Percentiles rank a stretch among this genome's conserved stretches.
Conservation (phyloP, 2,888 invertebrate species). For the Onthophagus sagittarius region DNA sequence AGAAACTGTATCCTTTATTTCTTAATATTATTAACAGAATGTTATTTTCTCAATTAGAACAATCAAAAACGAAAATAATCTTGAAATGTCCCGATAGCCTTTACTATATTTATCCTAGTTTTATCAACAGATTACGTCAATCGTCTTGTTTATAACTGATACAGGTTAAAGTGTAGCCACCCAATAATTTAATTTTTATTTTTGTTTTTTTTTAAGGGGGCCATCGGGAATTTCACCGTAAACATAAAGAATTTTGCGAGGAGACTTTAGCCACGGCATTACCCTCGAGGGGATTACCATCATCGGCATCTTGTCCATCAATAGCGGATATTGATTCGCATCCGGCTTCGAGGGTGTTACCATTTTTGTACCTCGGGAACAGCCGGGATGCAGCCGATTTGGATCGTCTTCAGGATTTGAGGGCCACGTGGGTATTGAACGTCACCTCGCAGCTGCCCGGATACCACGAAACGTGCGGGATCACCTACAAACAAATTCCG, state of each 20-base stretch:
- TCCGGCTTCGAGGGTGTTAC: slow-evolving; percentile 73
- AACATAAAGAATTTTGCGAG: slow-evolving; percentile 70
- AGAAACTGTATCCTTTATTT: no score
- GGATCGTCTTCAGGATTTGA: slow-evolving; percentile 59
- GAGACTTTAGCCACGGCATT: slow-evolving; percentile 58
- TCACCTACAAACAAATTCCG: slow-evolving; percentile 72
- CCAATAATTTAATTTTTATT: no score
- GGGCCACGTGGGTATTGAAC: slow-evolving; percentile 75
- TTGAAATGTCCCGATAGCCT: neutral
- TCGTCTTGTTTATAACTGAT: neutral
- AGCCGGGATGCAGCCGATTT: slow-evolving; percentile 75
- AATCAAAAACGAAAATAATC: neutral
- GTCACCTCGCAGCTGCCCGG: slow-evolving; percentile 75
- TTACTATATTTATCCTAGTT: neutral
- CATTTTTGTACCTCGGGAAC: slow-evolving; percentile 78
- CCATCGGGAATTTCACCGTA: slow-evolving; percentile 66
- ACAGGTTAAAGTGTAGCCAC: neutral
- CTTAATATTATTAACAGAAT: no score
- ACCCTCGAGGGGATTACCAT: slow-evolving; percentile 42
- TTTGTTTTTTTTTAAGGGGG: slow-evolving; percentile 54
- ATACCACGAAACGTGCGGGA: slow-evolving; percentile 63
- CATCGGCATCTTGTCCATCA: slow-evolving; percentile 53
- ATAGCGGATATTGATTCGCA: slow-evolving; percentile 66
- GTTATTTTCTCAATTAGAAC: neutral
- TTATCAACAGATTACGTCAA: neutral